Conservation (phyloP, 1,140 invertebrate species). For the Thalassaphorura encarpata region DNA sequence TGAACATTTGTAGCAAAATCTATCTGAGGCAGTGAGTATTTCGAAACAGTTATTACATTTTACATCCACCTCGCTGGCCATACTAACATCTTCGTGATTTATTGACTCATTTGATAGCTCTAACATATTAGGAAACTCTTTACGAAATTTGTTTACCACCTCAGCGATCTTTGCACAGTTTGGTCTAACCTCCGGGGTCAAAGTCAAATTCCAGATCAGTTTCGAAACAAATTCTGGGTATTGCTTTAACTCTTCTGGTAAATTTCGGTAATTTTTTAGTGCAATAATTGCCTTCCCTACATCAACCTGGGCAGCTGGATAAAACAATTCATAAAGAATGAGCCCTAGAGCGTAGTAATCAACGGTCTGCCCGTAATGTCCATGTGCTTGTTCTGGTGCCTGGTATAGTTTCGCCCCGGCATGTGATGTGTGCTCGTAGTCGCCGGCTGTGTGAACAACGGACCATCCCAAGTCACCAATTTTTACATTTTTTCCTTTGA, state of each 20-base stretch:
- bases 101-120: background rate
- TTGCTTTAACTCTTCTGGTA: no score
- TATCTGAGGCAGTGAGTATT: background rate
- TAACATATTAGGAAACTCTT: background rate
- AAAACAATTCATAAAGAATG: slow-evolving; percentile 6
- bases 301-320: background rate
- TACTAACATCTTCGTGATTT: background rate
- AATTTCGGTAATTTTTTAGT: background rate
- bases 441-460: background rate
- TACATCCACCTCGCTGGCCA: background rate
- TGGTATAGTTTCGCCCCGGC: background rate
- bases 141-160: background rate
- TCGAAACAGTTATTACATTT: background rate
- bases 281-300: background rate
- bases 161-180: background rate
- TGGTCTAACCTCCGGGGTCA: background rate
- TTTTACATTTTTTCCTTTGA: background rate
- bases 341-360: slow-evolving; percentile 2
- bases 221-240: background rate
- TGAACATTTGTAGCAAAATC: background rate
- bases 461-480: slow-evolving; percentile 2
- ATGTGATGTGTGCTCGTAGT: background rate
- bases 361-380: background rate
- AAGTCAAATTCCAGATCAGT: background rate
- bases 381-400: background rate